These are phyloP conservation scores for Dryocosmus kuriphilus DNA, from an alignment of 2,888 invertebrate genomes.

Conservation along the genomic window DNA sequence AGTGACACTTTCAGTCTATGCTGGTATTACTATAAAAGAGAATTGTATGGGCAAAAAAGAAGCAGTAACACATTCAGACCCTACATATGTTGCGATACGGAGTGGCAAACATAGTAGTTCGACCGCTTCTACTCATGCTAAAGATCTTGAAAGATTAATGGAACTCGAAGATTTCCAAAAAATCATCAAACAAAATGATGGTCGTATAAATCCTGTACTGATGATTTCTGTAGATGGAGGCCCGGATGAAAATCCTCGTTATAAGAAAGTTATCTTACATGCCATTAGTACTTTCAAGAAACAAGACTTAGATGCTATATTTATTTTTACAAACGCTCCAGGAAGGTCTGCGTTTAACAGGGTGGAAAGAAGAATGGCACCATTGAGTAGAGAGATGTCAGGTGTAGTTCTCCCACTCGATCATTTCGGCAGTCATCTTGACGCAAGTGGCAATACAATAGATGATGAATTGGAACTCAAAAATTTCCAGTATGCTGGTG, in stretches of 20 bases:
- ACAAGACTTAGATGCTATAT: slow-evolving; percentile 59
- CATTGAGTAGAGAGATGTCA: slow-evolving; percentile 61
- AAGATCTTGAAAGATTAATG: slow-evolving; percentile 52
- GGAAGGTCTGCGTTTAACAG: slow-evolving; percentile 66
- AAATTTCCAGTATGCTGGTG: slow-evolving; percentile 70
- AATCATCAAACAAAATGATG: slow-evolving; percentile 47
- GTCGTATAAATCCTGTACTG: slow-evolving; percentile 62
- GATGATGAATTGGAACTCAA: slow-evolving; percentile 64
- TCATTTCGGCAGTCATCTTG: slow-evolving; percentile 66
- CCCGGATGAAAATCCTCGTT: slow-evolving; percentile 64
- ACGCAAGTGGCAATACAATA: no score
- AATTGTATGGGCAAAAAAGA: slow-evolving; percentile 62
- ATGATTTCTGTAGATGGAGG: slow-evolving; percentile 63
- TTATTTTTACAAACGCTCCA: slow-evolving; percentile 61
- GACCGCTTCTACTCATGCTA: slow-evolving; percentile 62
- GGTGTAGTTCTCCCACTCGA: slow-evolving; percentile 66
- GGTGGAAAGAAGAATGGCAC: slow-evolving; percentile 67
- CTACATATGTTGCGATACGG: slow-evolving; percentile 73
- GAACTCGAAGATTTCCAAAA: slow-evolving; percentile 56
- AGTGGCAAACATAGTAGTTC: slow-evolving; percentile 63
- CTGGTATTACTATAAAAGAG: slow-evolving; percentile 59
- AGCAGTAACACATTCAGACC: slow-evolving; percentile 72
- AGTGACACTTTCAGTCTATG: slow-evolving; percentile 69
- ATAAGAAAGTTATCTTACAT: slow-evolving; percentile 56
- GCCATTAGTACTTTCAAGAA: slow-evolving; percentile 61